These are phyloP conservation scores for Malurus cyaneus DNA, from an alignment of 2,113 vertebrate species.

Conservation along the genomic window DNA sequence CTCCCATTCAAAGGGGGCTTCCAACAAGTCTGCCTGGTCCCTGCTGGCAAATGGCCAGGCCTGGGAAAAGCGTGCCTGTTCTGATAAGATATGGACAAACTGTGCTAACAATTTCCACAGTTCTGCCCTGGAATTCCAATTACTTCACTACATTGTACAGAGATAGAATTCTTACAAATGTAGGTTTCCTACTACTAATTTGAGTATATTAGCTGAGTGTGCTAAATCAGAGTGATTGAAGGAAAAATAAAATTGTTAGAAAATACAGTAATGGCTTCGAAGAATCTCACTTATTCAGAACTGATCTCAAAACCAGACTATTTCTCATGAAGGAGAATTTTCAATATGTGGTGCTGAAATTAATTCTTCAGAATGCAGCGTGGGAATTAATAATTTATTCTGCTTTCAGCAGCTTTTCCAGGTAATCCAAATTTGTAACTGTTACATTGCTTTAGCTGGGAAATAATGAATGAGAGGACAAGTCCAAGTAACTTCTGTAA, in stretches of 20 bases:
- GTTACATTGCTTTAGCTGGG: not conserved
- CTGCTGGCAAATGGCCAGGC: not conserved
- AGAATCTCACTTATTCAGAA: not conserved
- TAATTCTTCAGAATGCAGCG: not conserved
- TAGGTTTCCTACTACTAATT: not conserved
- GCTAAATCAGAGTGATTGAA: not conserved
- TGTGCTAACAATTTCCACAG: constrained; percentile 36
- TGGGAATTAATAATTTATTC: not conserved
- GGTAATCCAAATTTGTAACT: not conserved
- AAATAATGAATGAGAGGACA: not conserved
- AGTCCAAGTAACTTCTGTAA: not conserved
- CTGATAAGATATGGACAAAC: constrained; percentile 51
- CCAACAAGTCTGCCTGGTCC: not conserved
- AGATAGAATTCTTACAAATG: not conserved
- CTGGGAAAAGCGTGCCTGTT: constrained; percentile 23
- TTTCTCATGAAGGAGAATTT: not conserved
- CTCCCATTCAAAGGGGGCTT: not conserved
- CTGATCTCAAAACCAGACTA: not conserved
- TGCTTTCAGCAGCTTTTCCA: not conserved
- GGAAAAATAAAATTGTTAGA: not conserved
- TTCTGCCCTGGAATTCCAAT: not conserved
- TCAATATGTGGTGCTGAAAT: not conserved
- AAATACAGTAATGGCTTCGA: not conserved
- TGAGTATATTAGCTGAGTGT: not conserved
- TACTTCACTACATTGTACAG: not conserved